Base-by-base conservation (phyloP, 2,797 vertebrate genomes). In the Cryptoblepharus egeriae region DNA sequence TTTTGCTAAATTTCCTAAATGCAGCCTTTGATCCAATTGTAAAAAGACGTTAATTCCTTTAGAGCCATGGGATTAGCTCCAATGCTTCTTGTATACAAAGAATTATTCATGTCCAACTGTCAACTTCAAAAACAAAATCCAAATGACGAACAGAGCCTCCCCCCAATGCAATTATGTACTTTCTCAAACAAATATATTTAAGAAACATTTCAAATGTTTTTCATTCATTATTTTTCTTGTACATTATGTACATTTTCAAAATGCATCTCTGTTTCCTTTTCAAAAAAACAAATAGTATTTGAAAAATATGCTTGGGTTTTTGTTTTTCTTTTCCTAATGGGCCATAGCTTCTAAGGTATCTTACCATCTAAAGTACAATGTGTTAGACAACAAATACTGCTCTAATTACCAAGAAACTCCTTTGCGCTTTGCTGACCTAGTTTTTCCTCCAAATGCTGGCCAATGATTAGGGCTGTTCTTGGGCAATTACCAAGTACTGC, bases 1-100 rank as follows among this genome's bases (percentile, higher is more conserved):
- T 92, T 92, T 89, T 68, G 58, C 79, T 35, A 91, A 76, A 61
- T 64, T 28, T 88, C 15, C 64, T 89, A 90, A 89, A 61, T 20
- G 69, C 0, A 1, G 67, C 69, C 91, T 89, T 81, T 79, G 30
- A 91, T 69, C 78, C 22, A 93, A 68, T 75, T 77, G 89, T 42
- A 49, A 52, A 32, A 83, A 87, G 1, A 42, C 84, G 81, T 92
- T 89, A 89, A 86, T 87, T 90, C 1, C 3, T 79, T 88, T 58
- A 69, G 79, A 91, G 49, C 81, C 75, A 86, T 7, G 86, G 85
- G 52, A 90, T 88, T 87, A 86, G 77, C 81, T 86, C 24, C 52
- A 85, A 10, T 58, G 45, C 82, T 77, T 82, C 77, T 85, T 73
- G 22, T 88, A 88, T 77, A 88, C 61, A 81, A 30, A 87, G 55